Percentiles rank a stretch among this genome's conserved stretches.
Evolutionary conservation across 2,113 vertebrate species (phyloP).

Genomic region (Scatophagus argus): DNA sequence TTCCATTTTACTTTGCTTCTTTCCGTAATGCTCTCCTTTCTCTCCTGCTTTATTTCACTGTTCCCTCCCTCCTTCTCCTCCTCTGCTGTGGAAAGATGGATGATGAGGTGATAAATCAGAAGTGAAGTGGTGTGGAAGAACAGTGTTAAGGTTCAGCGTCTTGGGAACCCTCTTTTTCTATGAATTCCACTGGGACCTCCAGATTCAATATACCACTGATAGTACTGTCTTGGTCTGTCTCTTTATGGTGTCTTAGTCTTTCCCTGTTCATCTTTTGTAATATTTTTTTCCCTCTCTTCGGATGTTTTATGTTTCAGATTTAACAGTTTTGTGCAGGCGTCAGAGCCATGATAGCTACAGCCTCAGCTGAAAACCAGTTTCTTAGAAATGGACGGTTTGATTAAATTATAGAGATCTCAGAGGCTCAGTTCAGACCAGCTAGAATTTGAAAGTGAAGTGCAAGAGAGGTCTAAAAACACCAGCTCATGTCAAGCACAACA

Average conservation of each 20-base stretch:
- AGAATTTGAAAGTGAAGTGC: background rate
- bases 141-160: constrained; percentile 41
- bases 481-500: background rate
- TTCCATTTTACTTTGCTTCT: constrained; percentile 1
- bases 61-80: constrained; percentile 15
- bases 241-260: background rate
- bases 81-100: constrained; percentile 55
- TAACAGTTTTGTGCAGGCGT: constrained; percentile 9
- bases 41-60: constrained; percentile 4
- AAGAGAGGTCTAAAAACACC: constrained; percentile 1
- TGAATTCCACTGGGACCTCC: constrained; percentile 54
- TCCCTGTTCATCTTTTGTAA: constrained; percentile 5
- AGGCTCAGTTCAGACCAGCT: background rate
- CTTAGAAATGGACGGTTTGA: constrained; percentile 21
- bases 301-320: background rate
- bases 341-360: constrained; percentile 14
- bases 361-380: background rate
- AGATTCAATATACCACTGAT: constrained; percentile 34
- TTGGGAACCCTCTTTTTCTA: constrained; percentile 27
- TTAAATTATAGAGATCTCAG: constrained; percentile 13
- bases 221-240: constrained; percentile 6
- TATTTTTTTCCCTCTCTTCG: background rate
- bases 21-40: background rate
- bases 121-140: constrained; percentile 61
- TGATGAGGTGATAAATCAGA: constrained; percentile 73